phyloP scores from a whole-genome alignment of 2,113 vertebrate species.

The Onychostoma macrolepis region DNA sequence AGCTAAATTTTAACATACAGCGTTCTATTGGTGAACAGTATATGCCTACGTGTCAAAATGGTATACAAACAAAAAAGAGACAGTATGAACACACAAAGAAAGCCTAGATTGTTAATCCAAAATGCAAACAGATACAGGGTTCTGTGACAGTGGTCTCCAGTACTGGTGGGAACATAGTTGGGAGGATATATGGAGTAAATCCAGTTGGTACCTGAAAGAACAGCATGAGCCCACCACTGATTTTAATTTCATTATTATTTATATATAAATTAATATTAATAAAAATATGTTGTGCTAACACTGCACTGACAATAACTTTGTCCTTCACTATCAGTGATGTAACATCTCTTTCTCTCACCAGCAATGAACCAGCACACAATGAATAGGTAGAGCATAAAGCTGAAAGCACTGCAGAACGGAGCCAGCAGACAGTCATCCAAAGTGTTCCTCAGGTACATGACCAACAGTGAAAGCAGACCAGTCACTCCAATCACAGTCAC shows the following conservation, averaged over 20 bases:
- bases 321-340: not conserved
- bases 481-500: constrained; percentile 54
- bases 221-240: not conserved
- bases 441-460: constrained; percentile 27
- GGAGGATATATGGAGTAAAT: constrained; percentile 54
- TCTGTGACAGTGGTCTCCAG: constrained; percentile 43
- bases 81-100: constrained; percentile 24
- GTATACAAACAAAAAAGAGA: constrained; percentile 1
- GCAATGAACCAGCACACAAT: constrained; percentile 46
- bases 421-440: not conserved
- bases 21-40: not conserved
- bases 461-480: constrained; percentile 40
- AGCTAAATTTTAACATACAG: not conserved
- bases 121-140: constrained; percentile 50
- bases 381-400: constrained; percentile 19
- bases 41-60: not conserved
- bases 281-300: not conserved
- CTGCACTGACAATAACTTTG: not conserved
- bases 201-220: constrained; percentile 51
- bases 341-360: constrained; percentile 36
- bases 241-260: not conserved
- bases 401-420: constrained; percentile 15
- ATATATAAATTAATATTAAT: not conserved
- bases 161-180: constrained; percentile 21
- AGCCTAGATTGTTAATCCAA: constrained; percentile 50